Base-by-base conservation (phyloP, 2,113 vertebrate species). In the Bothrops jararaca region DNA sequence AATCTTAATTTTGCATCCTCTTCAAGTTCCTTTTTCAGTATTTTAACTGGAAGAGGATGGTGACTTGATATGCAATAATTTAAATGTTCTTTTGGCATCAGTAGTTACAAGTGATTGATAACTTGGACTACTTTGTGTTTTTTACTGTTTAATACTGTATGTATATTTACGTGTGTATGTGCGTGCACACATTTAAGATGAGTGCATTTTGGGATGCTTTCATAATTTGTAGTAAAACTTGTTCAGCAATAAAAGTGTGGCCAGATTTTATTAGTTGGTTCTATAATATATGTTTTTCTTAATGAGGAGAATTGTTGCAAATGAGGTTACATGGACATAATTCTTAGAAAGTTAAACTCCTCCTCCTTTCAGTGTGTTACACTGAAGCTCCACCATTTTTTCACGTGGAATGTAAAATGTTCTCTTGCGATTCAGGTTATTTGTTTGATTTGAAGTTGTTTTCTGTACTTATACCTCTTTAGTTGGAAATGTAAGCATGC, bases 81-180 rank as follows among this genome's bases (percentile, higher is more conserved):
- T 52, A 4, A 64, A 89, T 87, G 39, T 86, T 13, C 69, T 95
- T 93, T 60, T 93, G 18, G 24, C 4, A 54, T 85, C 34, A 60
- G 53, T 20, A 92, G 12, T 91, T 94, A 86, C 69, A 92, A 18
- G 13, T 74, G 18, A 87, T 48, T 42, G 15, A 86, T 22, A 94
- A 94, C 52, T 26, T 94, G 92, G 22, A 91, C 5, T 93, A 53
- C 88, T 92, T 95, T 95, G 91, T 93, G 93, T 97, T 96, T 95
- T 94, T 69, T 48, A 39, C 64, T 54, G 12, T 48, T 92, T 86
- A 45, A 26, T n/a, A 34, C 64, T 15, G 1, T 64, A 18, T 69
- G 64, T 34, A 15, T 69, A 13, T 15, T n/a, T 69, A n/a, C 86
- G 86, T 15, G 90, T 89, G 52, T 3, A 12, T 2, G 90, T 94